phyloP scores from a whole-genome alignment of 53 echinoderm and acorn worm species.

The Echinometra lucunter region DNA sequence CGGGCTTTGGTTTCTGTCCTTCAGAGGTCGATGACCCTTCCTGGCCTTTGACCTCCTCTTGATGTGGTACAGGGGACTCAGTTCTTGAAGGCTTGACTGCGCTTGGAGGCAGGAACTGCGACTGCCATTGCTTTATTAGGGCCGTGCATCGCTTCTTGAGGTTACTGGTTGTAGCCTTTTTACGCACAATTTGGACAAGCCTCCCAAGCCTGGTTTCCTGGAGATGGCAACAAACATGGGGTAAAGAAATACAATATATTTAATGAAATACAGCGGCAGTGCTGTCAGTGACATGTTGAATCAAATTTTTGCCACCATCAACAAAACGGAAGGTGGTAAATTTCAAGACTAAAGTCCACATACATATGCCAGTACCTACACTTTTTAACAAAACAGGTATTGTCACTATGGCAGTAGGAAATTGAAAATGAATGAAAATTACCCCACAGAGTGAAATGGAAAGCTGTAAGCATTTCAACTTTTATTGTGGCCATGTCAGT shows the following conservation, averaged over 20 bases:
- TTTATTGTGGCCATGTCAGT: background rate
- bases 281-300: too few relatives aligned
- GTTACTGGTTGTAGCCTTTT: conserved; percentile 80
- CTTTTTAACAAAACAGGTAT: too few relatives aligned
- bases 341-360: too few relatives aligned
- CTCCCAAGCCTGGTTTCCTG: conserved; percentile 97
- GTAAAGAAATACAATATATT: background rate
- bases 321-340: too few relatives aligned
- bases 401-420: too few relatives aligned
- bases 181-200: conserved; percentile 95
- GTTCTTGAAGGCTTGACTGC: conserved; percentile 64
- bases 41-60: conserved; percentile 71
- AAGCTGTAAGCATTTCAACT: too few relatives aligned
- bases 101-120: conserved; percentile 82
- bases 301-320: too few relatives aligned
- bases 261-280: too few relatives aligned
- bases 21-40: conserved; percentile 61
- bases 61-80: conserved; percentile 66
- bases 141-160: conserved; percentile 85
- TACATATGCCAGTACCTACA: too few relatives aligned
- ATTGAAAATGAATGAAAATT: too few relatives aligned
- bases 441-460: too few relatives aligned
- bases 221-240: background rate
- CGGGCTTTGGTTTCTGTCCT: conserved; percentile 65
- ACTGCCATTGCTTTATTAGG: conserved; percentile 89